Evolutionary conservation across 2,888 invertebrate genomes (phyloP), one percentile per base, ranked within the genome.

Genomic region (Serripes groenlandicus): DNA sequence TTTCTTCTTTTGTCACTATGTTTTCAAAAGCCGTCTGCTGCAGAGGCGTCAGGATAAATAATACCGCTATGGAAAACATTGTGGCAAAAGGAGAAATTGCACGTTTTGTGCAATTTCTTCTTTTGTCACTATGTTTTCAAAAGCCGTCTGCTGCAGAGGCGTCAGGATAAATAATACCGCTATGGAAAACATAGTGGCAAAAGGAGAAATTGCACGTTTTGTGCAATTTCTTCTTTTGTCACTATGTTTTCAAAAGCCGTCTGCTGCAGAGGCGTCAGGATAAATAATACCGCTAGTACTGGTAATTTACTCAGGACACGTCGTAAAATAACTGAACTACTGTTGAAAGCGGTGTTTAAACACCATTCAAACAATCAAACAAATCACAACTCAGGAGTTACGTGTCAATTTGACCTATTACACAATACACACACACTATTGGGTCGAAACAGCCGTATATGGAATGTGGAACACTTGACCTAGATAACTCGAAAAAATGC

Each of bases 1-100:
- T 56, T 56, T 56, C 56, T 56, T n/a, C 56, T n/a, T 56, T 56
- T 56, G 5, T n/a, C 56, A 56, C 56, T 15, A 56, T 56, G 56
- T 56, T 56, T 56, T 7, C 15, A n/a, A n/a, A n/a, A 11, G 42
- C 15, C 42, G 42, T 42, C 42, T 42, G 42, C 42, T 11, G 15
- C 7, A 11, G 42, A 11, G 15, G 42, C 7, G 42, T 15, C 42
- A 42, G 42, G 42, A 42, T 11, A 11, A 42, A 11, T 42, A 11
- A 42, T 15, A 11, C 42, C 9, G 15, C 7, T 42, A 11, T 3
- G 2, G 49, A 49, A 49, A 49, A 49, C 49, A 49, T 5, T 49
- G 49, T 49, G 2, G 49, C 18, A 49, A 49, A 49, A 49, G 49
- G 49, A 49, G 49, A 49, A 49, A 49, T 21, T 49, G 49, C 7